Evolutionary conservation across 2,888 invertebrate genomes (phyloP), one percentile per base, ranked within the genome.

Genomic region (Steinernema hermaphroditum): DNA sequence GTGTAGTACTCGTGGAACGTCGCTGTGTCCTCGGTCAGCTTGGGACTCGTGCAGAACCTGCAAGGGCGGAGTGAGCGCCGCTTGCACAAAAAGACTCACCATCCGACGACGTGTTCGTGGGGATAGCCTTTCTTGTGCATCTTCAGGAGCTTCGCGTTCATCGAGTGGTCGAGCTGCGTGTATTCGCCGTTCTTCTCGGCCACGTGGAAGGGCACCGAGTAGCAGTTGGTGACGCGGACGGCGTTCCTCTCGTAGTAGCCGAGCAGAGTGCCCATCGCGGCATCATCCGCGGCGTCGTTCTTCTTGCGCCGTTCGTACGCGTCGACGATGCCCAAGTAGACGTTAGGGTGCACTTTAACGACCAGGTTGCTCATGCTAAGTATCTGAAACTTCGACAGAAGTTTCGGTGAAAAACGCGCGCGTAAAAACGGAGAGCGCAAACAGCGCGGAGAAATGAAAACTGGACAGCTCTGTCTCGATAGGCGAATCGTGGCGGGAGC

Each of bases 1-100:
- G 24, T 54, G 24, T 54, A 54, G 27, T 54, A 54, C 16, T 54
- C 54, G 24, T 54, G 54, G 54, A 54, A 54, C 22, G 6, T 9
- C 24, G 12, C 54, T 6, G 19, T 24, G 22, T 46, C 46, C n/a
- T 46, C 46, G 16, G 16, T 19, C n/a, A 46, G 22, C 4, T 46
- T 46, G n/a, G 46, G 16, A 16, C 24, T 54, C 24, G 27, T 54
- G 4, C 6, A 19, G 19, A 54, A 54, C 54, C 54, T 54, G 27
- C n/a, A 54, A 27, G 19, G 12, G 16, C 2, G 22, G n/a, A n/a
- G n/a, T n/a, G n/a, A n/a, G n/a, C n/a, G n/a, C n/a, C n/a, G n/a
- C n/a, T n/a, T n/a, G n/a, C n/a, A n/a, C n/a, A n/a, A n/a, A n/a
- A n/a, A n/a, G n/a, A n/a, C n/a, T 54, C 24, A 54, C 54, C 54